A percentile compares a stretch with the other conserved stretches of the same genome.
These are phyloP conservation scores for Stichopus chloronotus DNA, from an alignment of 35 echinoderm and acorn worm species.

Conservation along the genomic window DNA sequence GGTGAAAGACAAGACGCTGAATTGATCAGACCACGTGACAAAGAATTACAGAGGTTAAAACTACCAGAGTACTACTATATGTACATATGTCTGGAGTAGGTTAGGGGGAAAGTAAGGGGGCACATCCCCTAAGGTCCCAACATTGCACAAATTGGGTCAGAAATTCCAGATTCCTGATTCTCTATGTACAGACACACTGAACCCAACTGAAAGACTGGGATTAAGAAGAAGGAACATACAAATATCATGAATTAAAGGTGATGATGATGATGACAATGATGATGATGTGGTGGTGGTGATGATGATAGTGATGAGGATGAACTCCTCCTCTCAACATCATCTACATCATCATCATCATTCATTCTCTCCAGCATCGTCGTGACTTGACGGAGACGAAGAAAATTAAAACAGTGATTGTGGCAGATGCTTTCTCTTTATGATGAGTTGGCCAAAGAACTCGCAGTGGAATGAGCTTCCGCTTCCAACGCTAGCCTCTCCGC, in stretches of 20 bases:
- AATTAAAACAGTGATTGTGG: neutral
- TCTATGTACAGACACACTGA: conserved; percentile 53
- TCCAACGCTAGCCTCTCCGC: conserved; percentile 22
- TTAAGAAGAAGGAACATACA: neutral
- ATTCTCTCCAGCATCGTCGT: neutral
- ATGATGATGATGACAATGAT: neutral
- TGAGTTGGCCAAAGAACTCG: conserved; percentile 27
- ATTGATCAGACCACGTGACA: conserved; percentile 17
- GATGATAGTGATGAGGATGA: neutral
- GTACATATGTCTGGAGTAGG: neutral
- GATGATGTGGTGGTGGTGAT: no score
- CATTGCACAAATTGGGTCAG: conserved; percentile 60
- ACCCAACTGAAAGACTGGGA: conserved; percentile 60
- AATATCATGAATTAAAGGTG: neutral
- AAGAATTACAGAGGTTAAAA: neutral
- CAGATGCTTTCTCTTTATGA: neutral
- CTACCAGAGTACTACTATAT: neutral
- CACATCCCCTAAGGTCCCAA: neutral
- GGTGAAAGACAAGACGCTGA: conserved; percentile 42
- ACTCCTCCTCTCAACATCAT: neutral
- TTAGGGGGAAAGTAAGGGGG: no score
- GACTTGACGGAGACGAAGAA: neutral
- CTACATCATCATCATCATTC: neutral
- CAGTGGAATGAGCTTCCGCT: conserved; percentile 38
- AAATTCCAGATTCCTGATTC: conserved; percentile 58